A percentile compares a stretch with the other conserved stretches of the same genome.
Evolutionary conservation across 2,113 vertebrate species (phyloP).

Genomic region (Erpornis zantholeuca): DNA sequence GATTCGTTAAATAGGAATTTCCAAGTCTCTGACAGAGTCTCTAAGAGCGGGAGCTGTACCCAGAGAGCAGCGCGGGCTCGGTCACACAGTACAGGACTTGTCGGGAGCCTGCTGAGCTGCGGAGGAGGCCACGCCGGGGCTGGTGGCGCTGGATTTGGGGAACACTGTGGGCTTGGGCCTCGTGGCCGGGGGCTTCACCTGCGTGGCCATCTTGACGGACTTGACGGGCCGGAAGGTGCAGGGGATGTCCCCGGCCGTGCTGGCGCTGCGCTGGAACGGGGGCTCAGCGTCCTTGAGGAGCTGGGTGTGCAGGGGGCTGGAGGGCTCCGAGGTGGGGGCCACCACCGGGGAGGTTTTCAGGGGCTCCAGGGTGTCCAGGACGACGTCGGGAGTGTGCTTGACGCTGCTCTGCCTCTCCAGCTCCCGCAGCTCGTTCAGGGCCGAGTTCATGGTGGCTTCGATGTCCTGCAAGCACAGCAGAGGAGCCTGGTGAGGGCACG

Average conservation of each 20-base stretch:
- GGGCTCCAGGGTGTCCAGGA: constrained; percentile 96
- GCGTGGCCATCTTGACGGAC: constrained; percentile 74
- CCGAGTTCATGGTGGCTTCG: constrained; percentile 88
- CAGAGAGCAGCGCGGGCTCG: background rate
- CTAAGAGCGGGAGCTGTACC: constrained; percentile 1
- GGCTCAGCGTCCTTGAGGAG: constrained; percentile 84
- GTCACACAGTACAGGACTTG: constrained; percentile 94
- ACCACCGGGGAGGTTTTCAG: constrained; percentile 82
- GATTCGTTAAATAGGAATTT: constrained; percentile 50
- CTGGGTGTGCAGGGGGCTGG: constrained; percentile 94
- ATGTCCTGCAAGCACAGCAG: constrained; percentile 81
- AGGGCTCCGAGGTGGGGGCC: constrained; percentile 89
- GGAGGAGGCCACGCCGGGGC: constrained; percentile 82
- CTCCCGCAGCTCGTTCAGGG: constrained; percentile 90
- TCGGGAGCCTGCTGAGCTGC: constrained; percentile 86
- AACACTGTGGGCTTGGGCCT: constrained; percentile 92
- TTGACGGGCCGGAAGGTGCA: constrained; percentile 90
- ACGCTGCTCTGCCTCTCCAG: constrained; percentile 89
- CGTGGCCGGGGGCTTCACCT: constrained; percentile 88
- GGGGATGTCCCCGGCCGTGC: constrained; percentile 90
- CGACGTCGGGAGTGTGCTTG: constrained; percentile 92
- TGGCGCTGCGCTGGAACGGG: constrained; percentile 92
- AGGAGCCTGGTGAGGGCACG: background rate
- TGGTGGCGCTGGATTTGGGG: constrained; percentile 81
- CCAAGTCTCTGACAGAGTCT: background rate